Conservation (phyloP, 2,113 vertebrate genomes). For the Pachyramphus minor region DNA sequence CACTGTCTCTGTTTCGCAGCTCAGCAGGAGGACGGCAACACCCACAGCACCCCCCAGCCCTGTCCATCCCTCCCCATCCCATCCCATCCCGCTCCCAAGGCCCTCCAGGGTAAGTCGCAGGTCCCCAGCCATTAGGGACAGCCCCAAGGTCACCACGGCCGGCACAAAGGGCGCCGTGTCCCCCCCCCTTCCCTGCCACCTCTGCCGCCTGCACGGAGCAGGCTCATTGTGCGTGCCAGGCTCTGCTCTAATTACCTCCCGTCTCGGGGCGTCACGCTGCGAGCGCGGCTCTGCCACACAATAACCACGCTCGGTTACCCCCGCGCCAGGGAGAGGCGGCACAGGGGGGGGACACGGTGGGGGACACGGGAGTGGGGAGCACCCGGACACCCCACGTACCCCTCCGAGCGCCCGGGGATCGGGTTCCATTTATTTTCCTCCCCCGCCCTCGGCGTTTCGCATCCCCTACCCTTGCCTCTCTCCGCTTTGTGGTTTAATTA, state of each 20-base stretch:
- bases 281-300: background rate
- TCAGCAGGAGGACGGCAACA: fast-evolving
- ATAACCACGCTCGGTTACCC: constrained; percentile 2
- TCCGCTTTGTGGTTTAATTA: constrained; percentile 66
- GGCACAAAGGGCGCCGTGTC: background rate
- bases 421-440: background rate
- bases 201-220: background rate
- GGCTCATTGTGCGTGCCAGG: background rate
- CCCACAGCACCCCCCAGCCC: background rate
- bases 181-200: background rate
- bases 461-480: constrained; percentile 28
- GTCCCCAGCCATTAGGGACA: background rate
- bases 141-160: background rate
- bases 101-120: background rate
- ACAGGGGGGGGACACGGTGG: background rate
- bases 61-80: background rate
- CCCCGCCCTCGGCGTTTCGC: background rate
- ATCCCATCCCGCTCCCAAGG: background rate
- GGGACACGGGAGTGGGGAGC: background rate
- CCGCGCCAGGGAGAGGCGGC: background rate
- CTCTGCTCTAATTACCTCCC: constrained; percentile 24
- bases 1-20: background rate
- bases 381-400: background rate
- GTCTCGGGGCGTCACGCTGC: background rate
- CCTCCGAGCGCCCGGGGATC: background rate